phyloP scores from a whole-genome alignment of 2,113 vertebrate species.

The Thunnus maccoyii region DNA sequence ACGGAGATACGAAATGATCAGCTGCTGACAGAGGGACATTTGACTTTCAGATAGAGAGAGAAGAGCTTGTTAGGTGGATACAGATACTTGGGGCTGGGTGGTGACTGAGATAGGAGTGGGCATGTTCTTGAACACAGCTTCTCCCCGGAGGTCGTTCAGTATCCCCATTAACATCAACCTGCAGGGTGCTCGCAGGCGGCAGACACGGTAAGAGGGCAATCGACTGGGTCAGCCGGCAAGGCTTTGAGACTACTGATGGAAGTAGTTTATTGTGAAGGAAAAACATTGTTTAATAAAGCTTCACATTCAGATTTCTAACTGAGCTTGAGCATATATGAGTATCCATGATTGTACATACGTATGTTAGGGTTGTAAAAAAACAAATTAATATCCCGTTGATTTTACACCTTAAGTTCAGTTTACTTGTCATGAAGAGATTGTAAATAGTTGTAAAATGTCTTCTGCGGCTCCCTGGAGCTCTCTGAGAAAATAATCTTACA shows the following conservation, averaged over 20 bases:
- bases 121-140: constrained; percentile 76
- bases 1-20: constrained; percentile 29
- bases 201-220: constrained; percentile 83
- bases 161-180: constrained; percentile 89
- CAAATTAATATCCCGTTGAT: neutral
- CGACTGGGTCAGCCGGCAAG: constrained; percentile 12
- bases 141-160: constrained; percentile 84
- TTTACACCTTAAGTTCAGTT: no score
- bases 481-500: neutral
- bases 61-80: constrained; percentile 44
- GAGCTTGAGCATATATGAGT: neutral
- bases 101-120: constrained; percentile 46
- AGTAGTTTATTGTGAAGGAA: constrained; percentile 46
- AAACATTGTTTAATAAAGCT: constrained; percentile 25
- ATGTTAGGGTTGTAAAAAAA: neutral
- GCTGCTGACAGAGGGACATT: constrained; percentile 41
- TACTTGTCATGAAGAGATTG: no score
- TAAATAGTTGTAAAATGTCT: no score
- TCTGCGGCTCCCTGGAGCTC: no score
- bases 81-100: constrained; percentile 4
- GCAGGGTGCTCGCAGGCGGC: constrained; percentile 81
- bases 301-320: constrained; percentile 5
- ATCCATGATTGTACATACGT: neutral
- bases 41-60: constrained; percentile 49
- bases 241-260: constrained; percentile 27